Conservation (phyloP, 2,797 vertebrate genomes). For the Carapus acus region DNA sequence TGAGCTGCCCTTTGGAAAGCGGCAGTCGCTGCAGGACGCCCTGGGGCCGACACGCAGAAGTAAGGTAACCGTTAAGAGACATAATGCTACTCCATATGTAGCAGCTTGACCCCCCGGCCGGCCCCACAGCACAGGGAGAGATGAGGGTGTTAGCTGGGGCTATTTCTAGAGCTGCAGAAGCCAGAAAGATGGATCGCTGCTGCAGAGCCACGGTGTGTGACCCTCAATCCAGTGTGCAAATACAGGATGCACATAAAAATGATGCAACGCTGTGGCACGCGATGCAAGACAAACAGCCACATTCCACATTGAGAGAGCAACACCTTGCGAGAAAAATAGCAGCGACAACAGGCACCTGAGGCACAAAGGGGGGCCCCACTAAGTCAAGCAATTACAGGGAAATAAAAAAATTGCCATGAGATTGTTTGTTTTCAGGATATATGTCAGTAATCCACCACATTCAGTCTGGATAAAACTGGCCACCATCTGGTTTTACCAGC, state of each 20-base stretch:
- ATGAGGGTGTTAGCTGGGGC: constrained; percentile 10
- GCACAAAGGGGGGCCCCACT: neutral
- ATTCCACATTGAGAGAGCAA: neutral
- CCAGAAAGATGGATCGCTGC: constrained; percentile 21
- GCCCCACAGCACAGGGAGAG: constrained; percentile 23
- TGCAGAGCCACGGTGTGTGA: constrained; percentile 14
- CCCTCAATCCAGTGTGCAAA: constrained; percentile 1
- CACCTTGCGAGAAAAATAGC: neutral
- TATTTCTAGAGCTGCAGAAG: constrained; percentile 44
- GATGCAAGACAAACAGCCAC: neutral
- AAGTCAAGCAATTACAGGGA: too few species aligned
- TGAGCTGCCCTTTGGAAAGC: constrained; percentile 26
- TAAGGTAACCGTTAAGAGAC: constrained; percentile 52
- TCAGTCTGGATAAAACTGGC: neutral
- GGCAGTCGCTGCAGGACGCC: constrained; percentile 19
- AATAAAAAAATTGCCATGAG: too few species aligned
- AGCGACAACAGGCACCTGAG: neutral
- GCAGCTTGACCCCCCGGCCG: constrained; percentile 57
- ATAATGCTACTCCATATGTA: constrained; percentile 45
- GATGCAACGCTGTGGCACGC: too few species aligned
- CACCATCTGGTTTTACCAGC: neutral
- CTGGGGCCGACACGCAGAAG: constrained; percentile 48
- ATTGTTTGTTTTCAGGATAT: neutral
- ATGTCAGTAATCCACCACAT: neutral
- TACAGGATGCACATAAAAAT: neutral